phyloP scores from a whole-genome alignment of 1,140 invertebrate genomes.

The Drosophila saltans region DNA sequence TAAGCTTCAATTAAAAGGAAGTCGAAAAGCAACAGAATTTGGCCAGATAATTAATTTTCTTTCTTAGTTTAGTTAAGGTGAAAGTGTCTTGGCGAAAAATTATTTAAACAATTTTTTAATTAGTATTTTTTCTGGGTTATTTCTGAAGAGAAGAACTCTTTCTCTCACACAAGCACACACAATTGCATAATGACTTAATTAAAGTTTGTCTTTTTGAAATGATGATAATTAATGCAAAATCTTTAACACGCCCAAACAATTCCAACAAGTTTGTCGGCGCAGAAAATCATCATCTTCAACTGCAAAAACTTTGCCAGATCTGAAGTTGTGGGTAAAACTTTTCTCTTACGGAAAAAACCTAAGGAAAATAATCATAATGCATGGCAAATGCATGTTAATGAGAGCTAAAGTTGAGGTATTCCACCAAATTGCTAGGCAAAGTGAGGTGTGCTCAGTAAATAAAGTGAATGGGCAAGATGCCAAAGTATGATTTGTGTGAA shows the following conservation, averaged over 20 bases:
- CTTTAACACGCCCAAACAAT: slow-evolving; percentile 79
- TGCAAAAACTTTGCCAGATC: slow-evolving; percentile 55
- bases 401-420: slow-evolving; percentile 32
- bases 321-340: slow-evolving; percentile 5
- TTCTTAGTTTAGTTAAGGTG: not conserved
- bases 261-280: slow-evolving; percentile 73
- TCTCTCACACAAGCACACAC: slow-evolving; percentile 41
- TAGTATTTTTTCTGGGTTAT: slow-evolving; percentile 21
- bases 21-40: not conserved
- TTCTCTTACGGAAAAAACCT: slow-evolving; percentile 29
- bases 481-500: not conserved
- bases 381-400: slow-evolving; percentile 59
- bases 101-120: slow-evolving; percentile 62
- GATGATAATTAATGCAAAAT: slow-evolving; percentile 78
- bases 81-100: not conserved
- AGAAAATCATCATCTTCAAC: slow-evolving; percentile 70
- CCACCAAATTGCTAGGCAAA: not conserved
- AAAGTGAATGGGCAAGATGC: not conserved
- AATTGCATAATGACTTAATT: slow-evolving; percentile 78
- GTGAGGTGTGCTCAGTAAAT: slow-evolving; percentile 15
- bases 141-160: slow-evolving; percentile 7
- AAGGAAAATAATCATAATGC: slow-evolving; percentile 58
- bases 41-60: slow-evolving; percentile 51
- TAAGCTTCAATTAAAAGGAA: not conserved
- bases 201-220: slow-evolving; percentile 49